Evolutionary conservation across 2,113 vertebrate genomes (phyloP).

Genomic region (Xiphophorus maculatus): DNA sequence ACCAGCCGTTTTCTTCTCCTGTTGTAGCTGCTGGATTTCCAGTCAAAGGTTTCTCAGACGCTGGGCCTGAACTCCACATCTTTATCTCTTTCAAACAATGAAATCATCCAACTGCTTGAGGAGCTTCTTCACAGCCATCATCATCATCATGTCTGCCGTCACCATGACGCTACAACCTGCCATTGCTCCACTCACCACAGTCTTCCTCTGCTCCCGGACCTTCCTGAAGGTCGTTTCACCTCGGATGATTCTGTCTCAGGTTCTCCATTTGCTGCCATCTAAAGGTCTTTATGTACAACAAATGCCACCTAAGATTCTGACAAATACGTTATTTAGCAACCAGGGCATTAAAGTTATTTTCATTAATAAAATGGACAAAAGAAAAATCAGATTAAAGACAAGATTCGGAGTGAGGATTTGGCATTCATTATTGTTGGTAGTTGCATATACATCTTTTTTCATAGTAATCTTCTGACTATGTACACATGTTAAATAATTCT

Average conservation of each 20-base stretch:
- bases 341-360: not conserved
- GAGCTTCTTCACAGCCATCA: constrained; percentile 69
- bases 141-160: too few relatives aligned
- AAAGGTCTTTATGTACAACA: not conserved
- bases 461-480: constrained; percentile 50
- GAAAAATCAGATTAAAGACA: constrained; percentile 42
- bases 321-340: not conserved
- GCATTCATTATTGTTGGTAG: constrained; percentile 73
- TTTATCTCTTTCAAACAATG: constrained; percentile 83
- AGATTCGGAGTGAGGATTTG: constrained; percentile 65
- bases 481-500: constrained; percentile 62
- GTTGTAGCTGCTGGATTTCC: constrained; percentile 85
- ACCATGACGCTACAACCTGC: too few relatives aligned
- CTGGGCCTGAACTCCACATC: constrained; percentile 79
- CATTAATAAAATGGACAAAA: not conserved
- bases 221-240: too few relatives aligned
- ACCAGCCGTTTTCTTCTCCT: not conserved
- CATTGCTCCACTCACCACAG: too few relatives aligned
- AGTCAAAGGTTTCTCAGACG: constrained; percentile 80
- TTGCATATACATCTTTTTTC: constrained; percentile 66
- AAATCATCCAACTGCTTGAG: constrained; percentile 87
- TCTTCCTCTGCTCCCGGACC: too few relatives aligned
- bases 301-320: not conserved
- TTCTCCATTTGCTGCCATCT: not conserved
- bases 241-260: not conserved